These are phyloP conservation scores for Marcusenius ussheri DNA, from an alignment of 2,113 vertebrate genomes.

Conservation along the genomic window DNA sequence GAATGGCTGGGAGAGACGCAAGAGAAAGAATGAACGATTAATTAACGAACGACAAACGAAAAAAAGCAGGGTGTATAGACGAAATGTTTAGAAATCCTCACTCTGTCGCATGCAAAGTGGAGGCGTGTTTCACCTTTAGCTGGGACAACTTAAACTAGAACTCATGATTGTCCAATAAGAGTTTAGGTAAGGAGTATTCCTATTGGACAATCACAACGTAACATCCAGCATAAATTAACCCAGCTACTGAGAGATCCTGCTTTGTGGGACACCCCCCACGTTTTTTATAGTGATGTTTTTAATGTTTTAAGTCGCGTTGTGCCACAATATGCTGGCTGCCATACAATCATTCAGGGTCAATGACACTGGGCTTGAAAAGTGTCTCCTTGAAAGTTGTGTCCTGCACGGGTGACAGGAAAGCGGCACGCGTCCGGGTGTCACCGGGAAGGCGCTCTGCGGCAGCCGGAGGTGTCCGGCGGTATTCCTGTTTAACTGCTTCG, in stretches of 20 bases:
- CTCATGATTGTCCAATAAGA: neutral
- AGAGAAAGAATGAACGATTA: neutral
- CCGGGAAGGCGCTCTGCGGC: neutral
- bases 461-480: neutral
- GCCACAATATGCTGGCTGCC: neutral
- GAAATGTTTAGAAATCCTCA: slow-evolving; percentile 7
- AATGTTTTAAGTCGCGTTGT: neutral
- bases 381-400: neutral
- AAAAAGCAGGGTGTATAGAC: neutral
- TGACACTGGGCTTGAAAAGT: neutral
- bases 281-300: neutral
- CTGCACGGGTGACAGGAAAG: neutral
- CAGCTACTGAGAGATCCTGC: neutral
- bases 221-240: neutral
- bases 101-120: neutral
- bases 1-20: slow-evolving; percentile 24
- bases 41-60: neutral
- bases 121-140: neutral
- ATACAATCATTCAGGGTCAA: neutral
- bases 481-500: neutral
- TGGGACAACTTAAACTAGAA: neutral
- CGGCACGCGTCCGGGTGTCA: neutral
- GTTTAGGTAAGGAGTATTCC: neutral
- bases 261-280: neutral
- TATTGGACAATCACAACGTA: neutral